phyloP scores from a whole-genome alignment of 2,888 invertebrate genomes.

The Xestia ashworthii region DNA sequence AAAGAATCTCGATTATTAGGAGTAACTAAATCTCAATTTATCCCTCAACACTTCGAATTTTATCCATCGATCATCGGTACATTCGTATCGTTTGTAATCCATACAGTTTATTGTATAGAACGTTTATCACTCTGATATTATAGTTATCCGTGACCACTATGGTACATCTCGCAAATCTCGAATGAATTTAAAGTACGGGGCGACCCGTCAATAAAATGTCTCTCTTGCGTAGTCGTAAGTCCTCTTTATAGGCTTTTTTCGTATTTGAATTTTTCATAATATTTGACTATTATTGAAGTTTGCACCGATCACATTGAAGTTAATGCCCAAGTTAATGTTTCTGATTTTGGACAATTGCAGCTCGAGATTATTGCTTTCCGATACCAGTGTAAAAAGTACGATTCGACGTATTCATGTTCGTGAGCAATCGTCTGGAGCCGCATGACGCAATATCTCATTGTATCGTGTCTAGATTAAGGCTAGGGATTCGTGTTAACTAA shows the following conservation, averaged over 20 bases:
- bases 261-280: conserved; percentile 68
- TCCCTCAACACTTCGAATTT: conserved; percentile 48
- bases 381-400: conserved; percentile 29
- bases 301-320: conserved; percentile 75
- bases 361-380: conserved; percentile 58
- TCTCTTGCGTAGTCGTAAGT: conserved; percentile 75
- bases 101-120: conserved; percentile 50
- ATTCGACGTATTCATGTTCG: conserved; percentile 14
- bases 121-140: conserved; percentile 53
- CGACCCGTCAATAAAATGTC: conserved; percentile 69
- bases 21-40: conserved; percentile 60
- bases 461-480: conserved; percentile 87
- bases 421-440: conserved; percentile 52
- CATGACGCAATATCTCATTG: conserved; percentile 64
- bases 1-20: conserved; percentile 68
- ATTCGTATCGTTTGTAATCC: conserved; percentile 45
- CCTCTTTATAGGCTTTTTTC: conserved; percentile 76
- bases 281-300: conserved; percentile 76
- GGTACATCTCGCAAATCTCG: conserved; percentile 56
- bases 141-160: conserved; percentile 40
- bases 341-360: conserved; percentile 63
- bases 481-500: conserved; percentile 89
- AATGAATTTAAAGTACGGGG: conserved; percentile 64
- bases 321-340: conserved; percentile 78
- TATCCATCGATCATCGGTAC: conserved; percentile 46